Conservation (phyloP, 2,113 vertebrate genomes). For the Eira barbara region DNA sequence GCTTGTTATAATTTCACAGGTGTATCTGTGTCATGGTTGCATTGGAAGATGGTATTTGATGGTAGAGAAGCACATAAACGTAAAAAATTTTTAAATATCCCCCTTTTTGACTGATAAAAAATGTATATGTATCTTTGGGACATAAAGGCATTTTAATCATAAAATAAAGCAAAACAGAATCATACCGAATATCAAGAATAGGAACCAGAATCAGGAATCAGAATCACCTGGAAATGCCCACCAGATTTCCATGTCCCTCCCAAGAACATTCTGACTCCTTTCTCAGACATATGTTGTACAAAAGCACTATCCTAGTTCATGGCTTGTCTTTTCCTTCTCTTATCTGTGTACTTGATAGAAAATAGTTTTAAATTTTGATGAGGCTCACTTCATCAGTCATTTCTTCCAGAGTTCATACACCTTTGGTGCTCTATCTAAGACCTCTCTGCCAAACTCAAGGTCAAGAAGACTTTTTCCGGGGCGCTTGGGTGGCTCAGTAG, state of each 20-base stretch:
- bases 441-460: not conserved
- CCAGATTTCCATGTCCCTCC: not conserved
- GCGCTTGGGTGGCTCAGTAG: too few species aligned
- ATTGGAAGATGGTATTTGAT: not conserved
- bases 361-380: not conserved
- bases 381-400: not conserved
- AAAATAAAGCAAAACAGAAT: constrained; percentile 9
- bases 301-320: not conserved
- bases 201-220: not conserved
- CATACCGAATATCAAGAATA: not conserved
- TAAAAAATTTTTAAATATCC: not conserved
- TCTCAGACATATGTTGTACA: not conserved
- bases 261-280: not conserved
- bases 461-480: not conserved
- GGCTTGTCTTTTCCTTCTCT: not conserved
- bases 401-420: not conserved
- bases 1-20: not conserved
- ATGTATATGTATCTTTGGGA: not conserved
- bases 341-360: not conserved
- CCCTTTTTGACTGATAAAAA: not conserved
- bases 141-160: not conserved
- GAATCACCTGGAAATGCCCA: not conserved
- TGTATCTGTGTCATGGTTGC: not conserved
- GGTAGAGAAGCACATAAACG: not conserved
- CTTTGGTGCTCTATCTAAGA: not conserved